A percentile compares a stretch with the other conserved stretches of the same genome.
Evolutionary conservation across 2,113 vertebrate genomes (phyloP).

Genomic region (Alethe diademata): DNA sequence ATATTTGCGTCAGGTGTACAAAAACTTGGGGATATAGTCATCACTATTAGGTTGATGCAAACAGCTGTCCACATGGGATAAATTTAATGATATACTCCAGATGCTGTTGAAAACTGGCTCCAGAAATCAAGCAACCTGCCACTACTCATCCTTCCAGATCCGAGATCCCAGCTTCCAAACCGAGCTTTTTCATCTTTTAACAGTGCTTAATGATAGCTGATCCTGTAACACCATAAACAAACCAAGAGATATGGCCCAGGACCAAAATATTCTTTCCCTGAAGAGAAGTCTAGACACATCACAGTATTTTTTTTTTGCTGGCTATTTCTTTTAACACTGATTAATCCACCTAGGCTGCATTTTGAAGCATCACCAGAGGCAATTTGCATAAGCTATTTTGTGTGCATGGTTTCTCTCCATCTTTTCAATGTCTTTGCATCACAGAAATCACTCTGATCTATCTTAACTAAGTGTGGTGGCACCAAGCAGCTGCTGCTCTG

Average conservation of each 20-base stretch:
- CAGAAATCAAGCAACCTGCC: constrained; percentile 31
- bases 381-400: constrained; percentile 10
- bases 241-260: not conserved
- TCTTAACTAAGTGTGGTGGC: not conserved
- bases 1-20: constrained; percentile 13
- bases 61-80: constrained; percentile 48
- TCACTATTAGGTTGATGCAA: constrained; percentile 59
- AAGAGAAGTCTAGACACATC: not conserved
- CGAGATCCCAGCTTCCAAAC: not conserved
- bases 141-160: not conserved
- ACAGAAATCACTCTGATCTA: not conserved
- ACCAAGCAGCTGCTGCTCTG: not conserved
- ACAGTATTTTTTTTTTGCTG: not conserved
- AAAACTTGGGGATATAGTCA: constrained; percentile 36
- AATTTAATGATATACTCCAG: constrained; percentile 61
- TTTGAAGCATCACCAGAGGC: constrained; percentile 26
- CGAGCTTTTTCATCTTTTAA: constrained; percentile 25
- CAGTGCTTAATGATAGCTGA: constrained; percentile 33
- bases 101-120: constrained; percentile 49
- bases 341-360: not conserved
- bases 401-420: not conserved
- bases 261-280: constrained; percentile 13
- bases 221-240: not conserved
- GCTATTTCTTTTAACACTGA: constrained; percentile 17
- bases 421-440: constrained; percentile 22